Evolutionary conservation across 1,140 invertebrate species (phyloP), one percentile per base, ranked within the genome.

Genomic region (Tachypleus tridentatus): DNA sequence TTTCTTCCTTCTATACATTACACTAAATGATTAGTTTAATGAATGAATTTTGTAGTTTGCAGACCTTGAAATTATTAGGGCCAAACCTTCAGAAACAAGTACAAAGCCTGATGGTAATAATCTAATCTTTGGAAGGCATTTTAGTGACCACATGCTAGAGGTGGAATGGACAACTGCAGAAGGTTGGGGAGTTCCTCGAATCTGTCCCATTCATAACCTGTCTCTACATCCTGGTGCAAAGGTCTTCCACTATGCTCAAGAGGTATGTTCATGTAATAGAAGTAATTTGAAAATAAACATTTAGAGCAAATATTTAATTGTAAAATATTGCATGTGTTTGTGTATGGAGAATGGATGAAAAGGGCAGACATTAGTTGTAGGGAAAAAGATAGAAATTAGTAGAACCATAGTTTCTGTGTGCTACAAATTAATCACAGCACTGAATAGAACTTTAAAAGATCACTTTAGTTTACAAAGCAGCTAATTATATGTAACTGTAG

Each of bases 221-320:
- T 54, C 47, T 9, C 11, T 70, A n/a, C 69, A 70, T 62, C 53
- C 53, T 8, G 53, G 7, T 54, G 53, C 94, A 3, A 98, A 98
- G 85, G 92, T 93, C 58, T 80, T 97, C 48, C 93, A 97, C 77
- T 97, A 97, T 80, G 91, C 93, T 5, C 79, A 88, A 51, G 89
- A 93, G 83, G 90, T 93, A 78, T 76, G 75, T 73, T 56, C 47
- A 8, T 52, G 10, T 29, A 29, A 2, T 29, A 29, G 29, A 29
- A 10, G 9, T 66, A 48, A 60, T n/a, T n/a, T 61, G 62, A 49
- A n/a, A 49, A 5, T 62, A 57, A 54, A 69, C 29, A 29, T 29
- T 29, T 29, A 29, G 29, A 29, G 29, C 29, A 2, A 29, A 29
- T 29, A 68, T 53, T 53, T 10, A 9, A 59, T 68, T 65, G 10